A percentile compares a stretch with the other conserved stretches of the same genome.
These are phyloP conservation scores for Aplochiton taeniatus DNA, from an alignment of 2,797 vertebrate species.

Conservation along the genomic window DNA sequence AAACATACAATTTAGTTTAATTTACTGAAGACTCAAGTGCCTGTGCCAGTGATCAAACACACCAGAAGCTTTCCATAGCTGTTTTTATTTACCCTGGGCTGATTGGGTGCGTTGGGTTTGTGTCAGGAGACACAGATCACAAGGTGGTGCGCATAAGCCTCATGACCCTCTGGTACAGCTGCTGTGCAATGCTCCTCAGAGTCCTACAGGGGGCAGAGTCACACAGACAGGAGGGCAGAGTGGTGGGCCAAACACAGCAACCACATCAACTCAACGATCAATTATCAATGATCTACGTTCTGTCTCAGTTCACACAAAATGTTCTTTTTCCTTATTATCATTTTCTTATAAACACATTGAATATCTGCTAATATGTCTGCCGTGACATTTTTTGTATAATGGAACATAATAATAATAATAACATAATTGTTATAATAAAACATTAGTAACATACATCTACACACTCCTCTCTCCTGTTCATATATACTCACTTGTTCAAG, in stretches of 20 bases:
- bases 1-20: too few species aligned
- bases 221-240: not conserved
- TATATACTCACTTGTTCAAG: not conserved
- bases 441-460: not conserved
- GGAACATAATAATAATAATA: too few species aligned
- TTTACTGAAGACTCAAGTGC: too few species aligned
- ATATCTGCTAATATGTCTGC: too few species aligned
- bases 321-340: not conserved
- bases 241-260: slow-evolving; percentile 1
- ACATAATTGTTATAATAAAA: too few species aligned
- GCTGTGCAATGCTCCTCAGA: slow-evolving; percentile 66
- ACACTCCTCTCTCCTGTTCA: not conserved
- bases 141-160: slow-evolving; percentile 66
- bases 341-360: not conserved
- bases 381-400: too few species aligned
- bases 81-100: too few species aligned
- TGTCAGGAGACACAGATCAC: slow-evolving; percentile 39
- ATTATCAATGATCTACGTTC: too few species aligned
- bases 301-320: not conserved
- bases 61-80: too few species aligned
- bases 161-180: slow-evolving; percentile 69
- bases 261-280: not conserved
- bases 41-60: too few species aligned
- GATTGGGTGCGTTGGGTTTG: too few species aligned
- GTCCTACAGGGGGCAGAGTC: slow-evolving; percentile 53